Evolutionary conservation across 2,113 vertebrate genomes (phyloP).

Genomic region (Tachycineta bicolor): DNA sequence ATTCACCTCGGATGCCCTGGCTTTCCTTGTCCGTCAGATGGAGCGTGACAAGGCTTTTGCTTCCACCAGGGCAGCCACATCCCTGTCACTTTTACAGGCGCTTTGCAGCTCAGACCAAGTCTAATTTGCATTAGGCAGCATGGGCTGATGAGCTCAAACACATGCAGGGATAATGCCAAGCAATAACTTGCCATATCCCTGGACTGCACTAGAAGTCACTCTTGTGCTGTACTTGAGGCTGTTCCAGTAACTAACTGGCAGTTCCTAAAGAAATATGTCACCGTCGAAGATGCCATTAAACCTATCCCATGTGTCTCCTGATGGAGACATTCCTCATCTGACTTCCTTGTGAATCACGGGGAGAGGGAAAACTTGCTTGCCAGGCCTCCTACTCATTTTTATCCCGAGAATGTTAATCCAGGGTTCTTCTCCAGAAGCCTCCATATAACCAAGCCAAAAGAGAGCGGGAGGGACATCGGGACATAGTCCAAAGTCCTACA

Average conservation of each 20-base stretch:
- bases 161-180: not conserved
- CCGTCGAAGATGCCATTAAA: not conserved
- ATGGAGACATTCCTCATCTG: constrained; percentile 23
- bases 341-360: not conserved
- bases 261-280: not conserved
- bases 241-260: not conserved
- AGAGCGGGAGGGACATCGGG: not conserved
- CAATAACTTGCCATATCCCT: not conserved
- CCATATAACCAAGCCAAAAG: not conserved
- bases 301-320: not conserved
- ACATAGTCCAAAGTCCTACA: not conserved
- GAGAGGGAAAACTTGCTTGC: not conserved
- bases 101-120: not conserved
- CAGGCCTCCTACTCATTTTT: constrained; percentile 19
- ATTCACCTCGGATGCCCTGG: not conserved
- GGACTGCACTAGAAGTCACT: constrained; percentile 38
- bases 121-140: not conserved
- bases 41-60: not conserved
- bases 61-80: not conserved
- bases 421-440: not conserved
- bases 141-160: not conserved
- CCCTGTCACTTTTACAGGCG: not conserved
- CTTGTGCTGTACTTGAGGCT: not conserved
- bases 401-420: not conserved
- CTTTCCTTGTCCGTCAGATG: rapidly evolving